Evolutionary conservation across 2,888 invertebrate species (phyloP), one percentile per base, ranked within the genome.

Genomic region (Acanthacorydalis orientalis): DNA sequence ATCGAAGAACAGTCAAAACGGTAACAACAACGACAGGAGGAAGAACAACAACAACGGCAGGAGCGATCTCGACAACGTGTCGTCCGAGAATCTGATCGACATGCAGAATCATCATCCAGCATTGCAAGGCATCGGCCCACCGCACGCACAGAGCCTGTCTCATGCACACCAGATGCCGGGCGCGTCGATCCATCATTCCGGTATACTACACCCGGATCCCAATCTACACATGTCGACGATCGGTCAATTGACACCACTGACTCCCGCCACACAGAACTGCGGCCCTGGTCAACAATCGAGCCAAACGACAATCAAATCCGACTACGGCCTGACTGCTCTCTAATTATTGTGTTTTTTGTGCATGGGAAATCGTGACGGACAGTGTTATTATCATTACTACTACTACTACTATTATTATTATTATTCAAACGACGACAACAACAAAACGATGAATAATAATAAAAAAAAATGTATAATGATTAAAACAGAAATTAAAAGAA

Each of bases 241-340:
- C 39, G 70, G 72, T 35, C 73, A 72, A 54, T 69, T 76, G 43
- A 72, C 75, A 7, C 74, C 77, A 10, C 65, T 73, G 31, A 68
- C 73, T 15, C 65, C 68, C 45, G 64, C 73, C 23, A 68, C 74
- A 7, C 70, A 72, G 12, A 74, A 75, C 56, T 67, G 64, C 43
- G 67, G 70, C 12, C 71, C 74, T 1, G 69, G 75, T 10, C 67
- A 69, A 33, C 68, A 69, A 39, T 64, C 67, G 48, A 58, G 68
- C 14, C 72, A 75, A 54, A 69, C 77, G 52, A 72, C 80, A 59
- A 84, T 86, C 59, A 88, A 88, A 68, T 84, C 86, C 56, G 88
- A 89, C 69, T 89, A 89, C 63, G 89, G 85, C 64, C 76, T 90
- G 59, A 89, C 87, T 63, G 79, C 86, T 47, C 74, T 78, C 64